A percentile compares a stretch with the other conserved stretches of the same genome.
These are phyloP conservation scores for Heliconius hermathena DNA, from an alignment of 1,140 invertebrate species.

Conservation along the genomic window DNA sequence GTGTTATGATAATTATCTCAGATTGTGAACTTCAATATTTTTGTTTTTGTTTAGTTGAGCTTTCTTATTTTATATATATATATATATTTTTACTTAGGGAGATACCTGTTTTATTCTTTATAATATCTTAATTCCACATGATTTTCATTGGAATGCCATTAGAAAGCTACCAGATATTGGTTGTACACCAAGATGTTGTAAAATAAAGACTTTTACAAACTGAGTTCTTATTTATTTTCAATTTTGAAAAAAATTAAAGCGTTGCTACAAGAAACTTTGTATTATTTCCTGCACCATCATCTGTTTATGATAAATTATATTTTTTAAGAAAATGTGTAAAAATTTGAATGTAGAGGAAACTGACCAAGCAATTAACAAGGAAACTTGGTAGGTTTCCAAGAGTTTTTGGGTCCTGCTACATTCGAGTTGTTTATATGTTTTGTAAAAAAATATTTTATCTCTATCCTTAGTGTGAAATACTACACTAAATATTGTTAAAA, in stretches of 20 bases:
- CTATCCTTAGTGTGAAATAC: too few relatives aligned
- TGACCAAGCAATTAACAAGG: too few relatives aligned
- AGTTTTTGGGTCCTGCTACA: too few relatives aligned
- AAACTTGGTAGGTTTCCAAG: too few relatives aligned
- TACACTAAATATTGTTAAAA: not conserved
- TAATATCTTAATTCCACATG: slow-evolving; percentile 19
- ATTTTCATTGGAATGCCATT: slow-evolving; percentile 56
- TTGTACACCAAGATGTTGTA: slow-evolving; percentile 62
- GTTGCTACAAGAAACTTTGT: slow-evolving; percentile 68
- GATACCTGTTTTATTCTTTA: slow-evolving; percentile 58
- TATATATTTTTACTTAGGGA: slow-evolving; percentile 33
- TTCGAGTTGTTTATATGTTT: too few relatives aligned
- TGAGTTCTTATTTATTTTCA: slow-evolving; percentile 77
- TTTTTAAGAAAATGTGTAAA: not conserved
- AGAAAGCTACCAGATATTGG: slow-evolving; percentile 51
- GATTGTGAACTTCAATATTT: not conserved
- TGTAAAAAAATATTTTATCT: too few relatives aligned
- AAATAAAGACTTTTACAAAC: slow-evolving; percentile 77
- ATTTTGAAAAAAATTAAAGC: slow-evolving; percentile 60
- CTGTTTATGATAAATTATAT: not conserved
- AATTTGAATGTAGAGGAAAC: too few relatives aligned
- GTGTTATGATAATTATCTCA: slow-evolving; percentile 1
- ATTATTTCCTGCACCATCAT: slow-evolving; percentile 71
- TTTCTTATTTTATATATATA: not conserved
- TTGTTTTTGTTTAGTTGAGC: not conserved